Conservation (phyloP, 2,888 invertebrate species). For the Cryptophagus acutangulus region DNA sequence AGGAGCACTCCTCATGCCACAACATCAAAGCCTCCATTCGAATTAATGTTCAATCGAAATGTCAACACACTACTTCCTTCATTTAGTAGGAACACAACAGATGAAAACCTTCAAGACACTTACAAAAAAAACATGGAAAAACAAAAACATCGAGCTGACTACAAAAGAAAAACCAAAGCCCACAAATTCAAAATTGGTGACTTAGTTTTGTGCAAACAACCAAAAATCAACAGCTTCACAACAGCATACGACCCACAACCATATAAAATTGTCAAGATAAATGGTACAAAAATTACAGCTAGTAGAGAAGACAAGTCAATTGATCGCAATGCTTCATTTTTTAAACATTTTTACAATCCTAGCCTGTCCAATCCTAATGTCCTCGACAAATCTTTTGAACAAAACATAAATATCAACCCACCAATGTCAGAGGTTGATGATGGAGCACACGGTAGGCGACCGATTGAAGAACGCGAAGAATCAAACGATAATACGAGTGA, state of each 20-base stretch:
- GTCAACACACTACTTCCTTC: too few species aligned
- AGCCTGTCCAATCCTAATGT: too few species aligned
- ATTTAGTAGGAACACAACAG: too few species aligned
- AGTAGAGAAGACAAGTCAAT: slow-evolving; percentile 1
- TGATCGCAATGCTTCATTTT: slow-evolving; percentile 6
- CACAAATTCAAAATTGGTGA: slow-evolving; percentile 10
- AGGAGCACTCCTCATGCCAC: slow-evolving; percentile 13
- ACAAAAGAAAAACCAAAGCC: slow-evolving; percentile 4
- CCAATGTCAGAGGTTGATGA: too few species aligned
- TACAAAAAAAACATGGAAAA: slow-evolving; percentile 1
- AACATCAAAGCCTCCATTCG: slow-evolving; percentile 9
- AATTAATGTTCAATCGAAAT: slow-evolving; percentile 11
- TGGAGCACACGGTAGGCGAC: too few species aligned
- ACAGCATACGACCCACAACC: slow-evolving; percentile 9
- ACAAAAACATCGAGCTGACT: not conserved
- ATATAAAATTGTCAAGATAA: slow-evolving; percentile 9
- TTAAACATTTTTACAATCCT: slow-evolving; percentile 5
- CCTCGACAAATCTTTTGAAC: too few species aligned
- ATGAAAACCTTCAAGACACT: too few species aligned
- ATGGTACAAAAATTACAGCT: slow-evolving; percentile 7
- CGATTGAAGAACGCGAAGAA: too few species aligned
- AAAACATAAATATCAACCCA: too few species aligned
- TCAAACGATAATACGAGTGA: too few species aligned
- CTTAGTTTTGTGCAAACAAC: slow-evolving; percentile 11
- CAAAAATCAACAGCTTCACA: slow-evolving; percentile 7